These are phyloP conservation scores for Dasysyrphus tricinctus DNA, from an alignment of 2,888 invertebrate species.

Conservation along the genomic window DNA sequence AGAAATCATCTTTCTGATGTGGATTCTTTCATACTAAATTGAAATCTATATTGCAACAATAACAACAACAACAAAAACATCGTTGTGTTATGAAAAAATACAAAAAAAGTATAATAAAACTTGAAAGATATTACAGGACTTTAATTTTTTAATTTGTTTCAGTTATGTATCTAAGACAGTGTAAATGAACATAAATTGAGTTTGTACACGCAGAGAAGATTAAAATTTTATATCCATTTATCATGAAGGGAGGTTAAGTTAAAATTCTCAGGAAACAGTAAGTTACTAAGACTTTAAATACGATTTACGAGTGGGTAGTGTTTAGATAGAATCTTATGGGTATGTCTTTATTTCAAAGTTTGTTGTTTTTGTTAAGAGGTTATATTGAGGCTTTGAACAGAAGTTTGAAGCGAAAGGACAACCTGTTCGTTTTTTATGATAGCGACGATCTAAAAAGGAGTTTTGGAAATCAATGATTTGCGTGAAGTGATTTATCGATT, in stretches of 20 bases:
- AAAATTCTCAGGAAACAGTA: slow-evolving; percentile 29
- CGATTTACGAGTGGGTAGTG: slow-evolving; percentile 27
- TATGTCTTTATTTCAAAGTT: not conserved
- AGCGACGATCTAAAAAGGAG: too few relatives aligned
- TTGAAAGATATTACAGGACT: not conserved
- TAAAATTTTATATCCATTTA: slow-evolving; percentile 53
- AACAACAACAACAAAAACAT: slow-evolving; percentile 5
- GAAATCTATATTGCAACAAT: not conserved
- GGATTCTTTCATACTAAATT: slow-evolving; percentile 13
- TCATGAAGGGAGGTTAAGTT: slow-evolving; percentile 27
- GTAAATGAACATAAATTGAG: slow-evolving; percentile 49
- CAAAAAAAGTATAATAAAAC: slow-evolving; percentile 10
- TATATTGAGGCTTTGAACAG: too few relatives aligned
- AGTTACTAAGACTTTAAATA: slow-evolving; percentile 29
- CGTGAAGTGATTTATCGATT: too few relatives aligned
- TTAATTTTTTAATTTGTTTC: slow-evolving; percentile 19
- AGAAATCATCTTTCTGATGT: slow-evolving; percentile 18
- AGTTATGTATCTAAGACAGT: slow-evolving; percentile 37
- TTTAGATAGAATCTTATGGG: not conserved
- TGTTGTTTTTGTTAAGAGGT: not conserved
- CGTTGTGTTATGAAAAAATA: not conserved
- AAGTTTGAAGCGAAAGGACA: too few relatives aligned
- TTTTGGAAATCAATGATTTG: too few relatives aligned
- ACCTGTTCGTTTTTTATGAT: too few relatives aligned
- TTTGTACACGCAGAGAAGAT: slow-evolving; percentile 48